Evolutionary conservation across 2,113 vertebrate genomes (phyloP).

Genomic region (Heloderma charlesbogerti): DNA sequence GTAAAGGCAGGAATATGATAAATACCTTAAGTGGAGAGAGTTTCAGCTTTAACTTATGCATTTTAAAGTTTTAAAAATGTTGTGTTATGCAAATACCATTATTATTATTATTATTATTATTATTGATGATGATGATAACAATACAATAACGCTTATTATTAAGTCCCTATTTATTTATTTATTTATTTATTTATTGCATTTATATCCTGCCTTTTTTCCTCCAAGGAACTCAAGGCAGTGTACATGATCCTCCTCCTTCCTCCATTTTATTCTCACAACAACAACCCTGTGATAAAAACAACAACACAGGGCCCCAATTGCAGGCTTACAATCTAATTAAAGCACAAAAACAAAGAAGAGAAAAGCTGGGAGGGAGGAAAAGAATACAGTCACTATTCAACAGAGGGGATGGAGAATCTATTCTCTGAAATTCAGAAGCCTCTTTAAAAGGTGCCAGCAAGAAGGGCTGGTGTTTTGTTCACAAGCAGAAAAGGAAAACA

Average conservation of each 20-base stretch:
- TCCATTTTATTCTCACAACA: no score
- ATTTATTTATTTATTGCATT: no score
- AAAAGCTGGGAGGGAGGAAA: not conserved
- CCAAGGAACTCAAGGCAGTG: no score
- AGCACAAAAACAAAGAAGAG: not conserved
- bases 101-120: no score
- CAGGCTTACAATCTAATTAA: not conserved
- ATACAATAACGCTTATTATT: no score
- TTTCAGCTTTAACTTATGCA: not conserved
- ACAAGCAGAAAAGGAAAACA: slow-evolving; percentile 53
- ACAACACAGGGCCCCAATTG: no score
- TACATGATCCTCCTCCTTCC: no score
- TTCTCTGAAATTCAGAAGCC: slow-evolving; percentile 34
- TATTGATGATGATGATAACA: no score
- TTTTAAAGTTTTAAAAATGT: not conserved
- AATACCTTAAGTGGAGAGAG: not conserved
- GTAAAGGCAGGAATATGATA: not conserved
- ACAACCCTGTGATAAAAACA: no score
- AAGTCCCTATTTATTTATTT: no score
- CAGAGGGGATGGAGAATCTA: not conserved
- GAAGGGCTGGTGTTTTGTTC: slow-evolving; percentile 53
- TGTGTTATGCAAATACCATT: not conserved
- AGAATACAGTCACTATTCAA: not conserved
- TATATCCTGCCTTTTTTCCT: no score
- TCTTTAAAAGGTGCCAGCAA: slow-evolving; percentile 62